Conservation (phyloP, 2,797 vertebrate species). For the Pseudochirops cupreus region DNA sequence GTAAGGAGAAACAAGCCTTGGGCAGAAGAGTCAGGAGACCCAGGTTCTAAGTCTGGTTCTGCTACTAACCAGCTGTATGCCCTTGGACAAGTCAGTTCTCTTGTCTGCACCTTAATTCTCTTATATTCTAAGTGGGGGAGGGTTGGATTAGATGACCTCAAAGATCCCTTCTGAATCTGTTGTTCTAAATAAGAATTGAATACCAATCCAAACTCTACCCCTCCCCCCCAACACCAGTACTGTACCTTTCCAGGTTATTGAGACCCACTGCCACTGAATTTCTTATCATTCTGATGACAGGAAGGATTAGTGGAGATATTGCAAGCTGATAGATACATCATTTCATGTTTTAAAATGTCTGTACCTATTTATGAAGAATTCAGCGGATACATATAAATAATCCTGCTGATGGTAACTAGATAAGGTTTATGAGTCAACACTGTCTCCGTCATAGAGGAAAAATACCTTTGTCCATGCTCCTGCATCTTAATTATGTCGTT, state of each 20-base stretch:
- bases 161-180: not conserved
- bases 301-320: not conserved
- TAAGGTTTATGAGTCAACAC: constrained; percentile 50
- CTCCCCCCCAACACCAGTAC: not conserved
- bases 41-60: not conserved
- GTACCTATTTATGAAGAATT: constrained; percentile 47
- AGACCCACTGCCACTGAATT: not conserved
- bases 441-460: constrained; percentile 45
- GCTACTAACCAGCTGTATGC: not conserved
- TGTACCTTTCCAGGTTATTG: constrained; percentile 10
- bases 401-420: constrained; percentile 32
- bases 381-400: constrained; percentile 24
- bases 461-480: constrained; percentile 18
- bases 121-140: not conserved
- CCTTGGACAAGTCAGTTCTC: not conserved
- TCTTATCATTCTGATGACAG: constrained; percentile 28
- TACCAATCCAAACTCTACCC: constrained; percentile 24
- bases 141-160: constrained; percentile 19
- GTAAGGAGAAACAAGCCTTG: not conserved
- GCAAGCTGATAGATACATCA: constrained; percentile 31
- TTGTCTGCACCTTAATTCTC: not conserved
- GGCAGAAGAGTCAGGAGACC: not conserved
- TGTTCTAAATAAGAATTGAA: constrained; percentile 22
- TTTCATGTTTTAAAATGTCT: constrained; percentile 52
- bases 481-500: constrained; percentile 43